Evolutionary conservation across 1,140 invertebrate genomes (phyloP).

Genomic region (Aporrectodea caliginosa): DNA sequence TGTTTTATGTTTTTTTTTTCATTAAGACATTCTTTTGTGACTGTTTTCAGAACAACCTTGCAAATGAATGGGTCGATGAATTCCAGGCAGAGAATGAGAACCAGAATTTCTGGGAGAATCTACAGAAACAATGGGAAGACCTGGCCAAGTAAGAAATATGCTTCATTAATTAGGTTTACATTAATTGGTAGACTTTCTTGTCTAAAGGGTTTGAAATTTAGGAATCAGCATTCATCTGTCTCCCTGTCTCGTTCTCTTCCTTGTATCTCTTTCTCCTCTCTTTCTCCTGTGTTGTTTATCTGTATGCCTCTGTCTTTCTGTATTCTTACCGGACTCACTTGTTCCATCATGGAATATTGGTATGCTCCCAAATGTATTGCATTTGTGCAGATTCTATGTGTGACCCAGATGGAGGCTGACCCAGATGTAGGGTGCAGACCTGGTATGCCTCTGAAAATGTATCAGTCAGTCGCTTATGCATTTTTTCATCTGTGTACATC

Average conservation of each 20-base stretch:
- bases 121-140: slow-evolving; percentile 75
- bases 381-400: too few relatives aligned
- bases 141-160: slow-evolving; percentile 56
- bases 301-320: not conserved
- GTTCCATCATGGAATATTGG: too few relatives aligned
- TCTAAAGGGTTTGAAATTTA: not conserved
- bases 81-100: slow-evolving; percentile 54
- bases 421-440: too few relatives aligned
- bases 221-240: too few relatives aligned
- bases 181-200: not conserved
- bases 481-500: too few relatives aligned
- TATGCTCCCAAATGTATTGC: too few relatives aligned
- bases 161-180: slow-evolving; percentile 20
- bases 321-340: too few relatives aligned
- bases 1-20: not conserved
- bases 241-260: too few relatives aligned
- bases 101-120: slow-evolving; percentile 70
- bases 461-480: too few relatives aligned
- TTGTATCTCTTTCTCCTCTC: not conserved
- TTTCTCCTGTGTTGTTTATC: not conserved
- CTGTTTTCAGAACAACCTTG: slow-evolving; percentile 32
- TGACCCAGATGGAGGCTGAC: too few relatives aligned
- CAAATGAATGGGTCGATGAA: slow-evolving; percentile 61
- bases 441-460: too few relatives aligned
- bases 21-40: not conserved